phyloP scores from a whole-genome alignment of 2,797 vertebrate species.

The Enteromius treurensis region DNA sequence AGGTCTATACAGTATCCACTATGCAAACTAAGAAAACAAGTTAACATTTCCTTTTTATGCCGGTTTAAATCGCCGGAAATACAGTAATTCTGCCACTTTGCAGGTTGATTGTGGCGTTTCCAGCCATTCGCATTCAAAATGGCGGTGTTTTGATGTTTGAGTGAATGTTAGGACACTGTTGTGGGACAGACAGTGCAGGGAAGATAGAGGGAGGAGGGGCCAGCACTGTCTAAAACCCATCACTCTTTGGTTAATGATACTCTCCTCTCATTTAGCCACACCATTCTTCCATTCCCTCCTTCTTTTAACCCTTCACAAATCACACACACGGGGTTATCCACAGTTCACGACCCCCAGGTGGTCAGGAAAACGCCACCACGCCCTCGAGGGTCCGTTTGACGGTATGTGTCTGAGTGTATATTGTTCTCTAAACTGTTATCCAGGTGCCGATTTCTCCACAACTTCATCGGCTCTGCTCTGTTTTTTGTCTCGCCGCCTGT shows the following conservation, averaged over 20 bases:
- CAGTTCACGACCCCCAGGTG: conserved; percentile 99
- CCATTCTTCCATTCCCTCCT: conserved; percentile 65
- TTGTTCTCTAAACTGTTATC: conserved; percentile 50
- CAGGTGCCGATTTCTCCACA: conserved; percentile 43
- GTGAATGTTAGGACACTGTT: conserved; percentile 39
- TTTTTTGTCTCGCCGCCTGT: conserved; percentile 45
- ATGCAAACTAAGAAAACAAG: not conserved
- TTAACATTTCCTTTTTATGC: not conserved
- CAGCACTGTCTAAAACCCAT: conserved; percentile 99
- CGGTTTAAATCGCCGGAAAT: not conserved
- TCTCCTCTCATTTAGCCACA: conserved; percentile 83
- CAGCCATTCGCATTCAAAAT: conserved; percentile 31
- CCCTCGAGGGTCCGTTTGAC: conserved; percentile 42
- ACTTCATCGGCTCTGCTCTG: conserved; percentile 41
- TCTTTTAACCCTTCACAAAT: conserved; percentile 85
- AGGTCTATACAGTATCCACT: not conserved
- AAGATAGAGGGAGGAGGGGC: conserved; percentile 81
- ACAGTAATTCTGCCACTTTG: not conserved
- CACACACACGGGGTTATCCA: conserved; percentile 89
- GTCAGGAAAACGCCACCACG: conserved; percentile 73
- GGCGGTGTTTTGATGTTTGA: conserved; percentile 13
- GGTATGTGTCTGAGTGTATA: conserved; percentile 30
- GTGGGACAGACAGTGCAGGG: conserved; percentile 61
- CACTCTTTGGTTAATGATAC: conserved; percentile 99
- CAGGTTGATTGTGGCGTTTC: not conserved